phyloP scores from a whole-genome alignment of 2,113 vertebrate species.

The Acrocephalus kingi region DNA sequence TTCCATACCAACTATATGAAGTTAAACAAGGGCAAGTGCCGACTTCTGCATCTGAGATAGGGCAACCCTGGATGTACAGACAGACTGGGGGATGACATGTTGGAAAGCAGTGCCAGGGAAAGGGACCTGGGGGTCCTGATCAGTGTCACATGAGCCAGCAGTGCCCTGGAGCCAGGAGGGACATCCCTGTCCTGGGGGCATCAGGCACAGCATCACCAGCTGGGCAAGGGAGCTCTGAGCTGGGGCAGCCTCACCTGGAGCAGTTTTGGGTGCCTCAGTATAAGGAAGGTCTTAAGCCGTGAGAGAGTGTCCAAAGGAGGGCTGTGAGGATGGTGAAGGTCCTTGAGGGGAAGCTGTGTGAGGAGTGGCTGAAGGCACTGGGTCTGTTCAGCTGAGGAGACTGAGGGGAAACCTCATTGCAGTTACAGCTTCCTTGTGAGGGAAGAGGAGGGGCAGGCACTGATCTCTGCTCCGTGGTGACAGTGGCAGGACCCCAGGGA shows the following conservation, averaged over 20 bases:
- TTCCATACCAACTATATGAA: background rate
- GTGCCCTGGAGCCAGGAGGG: background rate
- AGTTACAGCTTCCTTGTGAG: background rate
- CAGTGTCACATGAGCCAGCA: background rate
- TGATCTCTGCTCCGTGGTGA: background rate
- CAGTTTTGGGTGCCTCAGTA: background rate
- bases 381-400: background rate
- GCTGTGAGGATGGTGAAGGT: background rate
- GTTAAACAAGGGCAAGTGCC: fast-evolving
- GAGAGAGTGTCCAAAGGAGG: background rate
- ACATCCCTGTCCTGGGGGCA: background rate
- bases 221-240: fast-evolving
- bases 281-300: fast-evolving
- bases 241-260: background rate
- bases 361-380: background rate
- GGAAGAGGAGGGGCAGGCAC: background rate
- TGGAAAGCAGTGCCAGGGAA: background rate
- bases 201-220: background rate
- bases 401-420: background rate
- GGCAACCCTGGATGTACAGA: fast-evolving
- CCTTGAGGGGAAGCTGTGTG: background rate
- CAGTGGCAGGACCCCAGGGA: background rate
- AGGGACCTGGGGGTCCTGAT: no score
- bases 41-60: fast-evolving
- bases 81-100: fast-evolving